A percentile compares a stretch with the other conserved stretches of the same genome.
Evolutionary conservation across 1,140 invertebrate species (phyloP).

Genomic region (Leguminivora glycinivorella): DNA sequence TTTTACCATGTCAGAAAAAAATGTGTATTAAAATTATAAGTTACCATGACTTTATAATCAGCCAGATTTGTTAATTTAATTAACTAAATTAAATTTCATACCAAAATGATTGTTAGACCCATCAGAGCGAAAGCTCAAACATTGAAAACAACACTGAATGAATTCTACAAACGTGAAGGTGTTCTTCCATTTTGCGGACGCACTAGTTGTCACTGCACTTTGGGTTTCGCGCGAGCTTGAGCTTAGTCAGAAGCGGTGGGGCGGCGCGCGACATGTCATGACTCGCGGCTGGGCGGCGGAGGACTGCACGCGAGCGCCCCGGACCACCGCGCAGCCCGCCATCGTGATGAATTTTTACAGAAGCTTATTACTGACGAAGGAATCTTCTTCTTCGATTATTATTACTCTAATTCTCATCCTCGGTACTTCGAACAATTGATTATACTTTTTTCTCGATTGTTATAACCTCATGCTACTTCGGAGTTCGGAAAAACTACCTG

Average conservation of each 20-base stretch:
- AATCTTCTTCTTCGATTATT: neutral
- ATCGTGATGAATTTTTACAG: slow-evolving; percentile 37
- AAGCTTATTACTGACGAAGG: neutral
- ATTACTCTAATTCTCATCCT: neutral
- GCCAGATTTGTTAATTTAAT: neutral
- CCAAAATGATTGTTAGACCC: slow-evolving; percentile 44
- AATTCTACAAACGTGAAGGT: slow-evolving; percentile 67
- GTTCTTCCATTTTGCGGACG: slow-evolving; percentile 58
- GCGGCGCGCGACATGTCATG: slow-evolving; percentile 55
- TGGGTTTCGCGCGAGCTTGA: slow-evolving; percentile 33
- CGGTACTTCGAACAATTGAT: neutral
- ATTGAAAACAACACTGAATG: slow-evolving; percentile 63
- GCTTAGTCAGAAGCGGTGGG: slow-evolving; percentile 41
- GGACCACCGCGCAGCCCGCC: slow-evolving; percentile 50
- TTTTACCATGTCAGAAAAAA: neutral
- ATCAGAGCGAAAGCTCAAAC: slow-evolving; percentile 40
- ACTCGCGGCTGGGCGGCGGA: slow-evolving; percentile 51
- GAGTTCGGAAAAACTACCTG: no score
- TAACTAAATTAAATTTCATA: neutral
- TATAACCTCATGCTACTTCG: no score
- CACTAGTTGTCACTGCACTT: slow-evolving; percentile 35
- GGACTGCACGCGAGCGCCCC: slow-evolving; percentile 52
- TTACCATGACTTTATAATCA: neutral
- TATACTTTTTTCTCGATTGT: no score
- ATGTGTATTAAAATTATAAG: neutral